Evolutionary conservation across 2,797 vertebrate species (phyloP).

Genomic region (Siniperca obscura): DNA sequence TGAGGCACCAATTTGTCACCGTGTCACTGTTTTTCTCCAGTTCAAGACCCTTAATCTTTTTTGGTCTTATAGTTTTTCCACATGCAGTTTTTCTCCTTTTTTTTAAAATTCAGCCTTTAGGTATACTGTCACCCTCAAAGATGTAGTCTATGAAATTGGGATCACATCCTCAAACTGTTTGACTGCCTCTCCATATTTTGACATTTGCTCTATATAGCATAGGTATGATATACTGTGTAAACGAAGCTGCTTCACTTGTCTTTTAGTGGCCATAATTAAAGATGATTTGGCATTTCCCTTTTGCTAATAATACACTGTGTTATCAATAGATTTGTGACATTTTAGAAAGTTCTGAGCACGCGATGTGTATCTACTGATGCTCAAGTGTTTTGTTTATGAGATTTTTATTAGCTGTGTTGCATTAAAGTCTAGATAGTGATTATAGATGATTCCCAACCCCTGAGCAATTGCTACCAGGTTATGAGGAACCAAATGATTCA

Average conservation of each 20-base stretch:
- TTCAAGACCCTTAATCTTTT: background rate
- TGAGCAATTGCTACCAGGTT: background rate
- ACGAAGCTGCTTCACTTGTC: background rate
- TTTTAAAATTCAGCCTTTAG: background rate
- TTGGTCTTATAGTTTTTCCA: background rate
- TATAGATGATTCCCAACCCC: background rate
- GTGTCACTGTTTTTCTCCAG: background rate
- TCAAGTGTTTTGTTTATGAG: background rate
- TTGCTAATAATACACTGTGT: background rate
- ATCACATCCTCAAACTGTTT: background rate
- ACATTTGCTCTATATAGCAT: background rate
- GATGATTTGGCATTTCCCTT: background rate
- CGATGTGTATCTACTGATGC: background rate
- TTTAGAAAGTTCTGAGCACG: background rate
- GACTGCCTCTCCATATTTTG: background rate
- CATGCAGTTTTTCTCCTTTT: background rate
- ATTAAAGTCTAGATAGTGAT: background rate
- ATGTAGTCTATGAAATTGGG: background rate
- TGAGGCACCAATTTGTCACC: constrained; percentile 20
- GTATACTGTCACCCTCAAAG: constrained; percentile 6
- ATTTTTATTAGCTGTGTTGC: background rate
- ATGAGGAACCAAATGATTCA: background rate
- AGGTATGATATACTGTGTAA: background rate
- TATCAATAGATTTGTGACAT: background rate
- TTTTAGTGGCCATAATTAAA: background rate